These are phyloP conservation scores for Sacculina carcini DNA, from an alignment of 2,888 invertebrate species.

Conservation along the genomic window DNA sequence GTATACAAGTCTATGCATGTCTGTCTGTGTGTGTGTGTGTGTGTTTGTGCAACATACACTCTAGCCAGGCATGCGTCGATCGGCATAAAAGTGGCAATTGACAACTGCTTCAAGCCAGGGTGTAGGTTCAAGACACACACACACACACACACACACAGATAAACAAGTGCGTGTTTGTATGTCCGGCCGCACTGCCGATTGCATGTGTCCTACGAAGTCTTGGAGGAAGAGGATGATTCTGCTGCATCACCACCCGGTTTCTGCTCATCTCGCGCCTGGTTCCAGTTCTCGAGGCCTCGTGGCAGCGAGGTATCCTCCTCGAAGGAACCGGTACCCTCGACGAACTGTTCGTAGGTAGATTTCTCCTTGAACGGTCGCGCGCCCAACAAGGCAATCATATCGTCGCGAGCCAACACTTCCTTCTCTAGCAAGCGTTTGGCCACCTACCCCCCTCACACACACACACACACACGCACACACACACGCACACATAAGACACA, in stretches of 20 bases:
- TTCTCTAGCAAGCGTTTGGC: conserved; percentile 53
- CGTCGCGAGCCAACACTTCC: conserved; percentile 80
- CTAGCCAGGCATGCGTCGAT: neutral
- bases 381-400: conserved; percentile 90
- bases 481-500: too few species aligned
- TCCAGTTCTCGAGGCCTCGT: conserved; percentile 87
- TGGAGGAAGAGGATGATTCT: neutral
- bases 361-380: conserved; percentile 89
- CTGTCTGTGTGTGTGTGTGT: neutral
- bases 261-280: conserved; percentile 23
- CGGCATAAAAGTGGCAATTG: neutral
- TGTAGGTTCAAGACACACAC: neutral
- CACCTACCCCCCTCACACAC: conserved; percentile 24
- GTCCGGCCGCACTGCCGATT: neutral
- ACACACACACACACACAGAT: neutral
- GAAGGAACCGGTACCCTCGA: conserved; percentile 88
- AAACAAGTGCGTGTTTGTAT: neutral
- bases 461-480: too few species aligned
- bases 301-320: conserved; percentile 89
- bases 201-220: neutral
- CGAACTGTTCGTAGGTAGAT: conserved; percentile 97
- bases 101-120: neutral
- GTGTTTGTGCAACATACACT: neutral
- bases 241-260: neutral
- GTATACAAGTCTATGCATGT: neutral